Conservation (phyloP, 1,140 invertebrate genomes). For the Lepidurus couesii region DNA sequence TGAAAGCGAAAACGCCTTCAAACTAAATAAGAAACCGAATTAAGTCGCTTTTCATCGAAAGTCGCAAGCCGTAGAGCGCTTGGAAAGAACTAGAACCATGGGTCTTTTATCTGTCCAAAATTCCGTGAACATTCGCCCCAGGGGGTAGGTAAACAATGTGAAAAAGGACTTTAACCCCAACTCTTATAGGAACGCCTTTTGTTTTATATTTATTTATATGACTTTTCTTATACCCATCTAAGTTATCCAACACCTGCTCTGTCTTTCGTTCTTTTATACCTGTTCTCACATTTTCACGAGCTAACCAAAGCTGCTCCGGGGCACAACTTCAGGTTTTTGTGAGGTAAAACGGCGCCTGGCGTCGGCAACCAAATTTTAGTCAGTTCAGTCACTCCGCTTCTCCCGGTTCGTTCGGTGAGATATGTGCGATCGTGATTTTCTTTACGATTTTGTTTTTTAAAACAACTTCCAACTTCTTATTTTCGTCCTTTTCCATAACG, state of each 20-base stretch:
- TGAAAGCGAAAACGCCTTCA: too few relatives aligned
- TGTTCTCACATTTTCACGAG: background rate
- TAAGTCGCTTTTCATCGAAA: too few relatives aligned
- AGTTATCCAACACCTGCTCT: background rate
- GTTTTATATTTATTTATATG: too few relatives aligned
- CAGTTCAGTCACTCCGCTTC: constrained; percentile 13
- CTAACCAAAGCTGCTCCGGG: background rate
- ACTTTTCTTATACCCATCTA: too few relatives aligned
- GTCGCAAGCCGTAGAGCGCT: too few relatives aligned
- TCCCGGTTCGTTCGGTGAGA: constrained; percentile 17
- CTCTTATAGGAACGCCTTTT: too few relatives aligned
- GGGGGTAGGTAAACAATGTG: too few relatives aligned
- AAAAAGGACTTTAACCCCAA: too few relatives aligned
- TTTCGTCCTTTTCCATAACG: background rate
- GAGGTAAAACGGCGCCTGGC: constrained; percentile 4
- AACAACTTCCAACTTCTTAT: background rate
- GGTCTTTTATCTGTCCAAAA: too few relatives aligned
- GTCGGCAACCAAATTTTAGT: constrained; percentile 3
- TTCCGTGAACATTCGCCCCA: too few relatives aligned
- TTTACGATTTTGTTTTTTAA: background rate
- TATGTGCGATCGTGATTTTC: constrained; percentile 9
- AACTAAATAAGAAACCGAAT: too few relatives aligned
- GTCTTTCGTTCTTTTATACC: background rate
- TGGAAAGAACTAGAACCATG: too few relatives aligned
- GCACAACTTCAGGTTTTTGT: background rate